Base-by-base conservation (phyloP, 2,888 invertebrate species). In the Papilio gigon region DNA sequence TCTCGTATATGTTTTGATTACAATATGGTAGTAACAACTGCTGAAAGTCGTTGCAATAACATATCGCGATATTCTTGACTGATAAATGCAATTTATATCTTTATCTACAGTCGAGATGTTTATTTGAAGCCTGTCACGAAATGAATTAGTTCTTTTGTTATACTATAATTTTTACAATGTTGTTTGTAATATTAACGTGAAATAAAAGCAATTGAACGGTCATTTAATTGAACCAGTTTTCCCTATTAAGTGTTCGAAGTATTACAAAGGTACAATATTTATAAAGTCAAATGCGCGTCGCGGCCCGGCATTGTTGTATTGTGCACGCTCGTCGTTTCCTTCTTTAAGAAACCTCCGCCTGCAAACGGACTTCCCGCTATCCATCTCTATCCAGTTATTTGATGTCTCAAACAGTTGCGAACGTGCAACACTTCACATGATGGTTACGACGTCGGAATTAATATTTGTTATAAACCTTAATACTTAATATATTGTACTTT, bases 281-380 rank as follows among this genome's bases (percentile, higher is more conserved):
- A 87, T 90, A 88, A 89, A 90, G 86, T 87, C 85, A 84, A 87
- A 88, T 88, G 83, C 71, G 74, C 81, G 85, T 82, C 82, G 79
- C 76, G 22, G 4, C 22, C 22, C 47, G 78, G 83, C 86, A 90
- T 90, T 90, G 89, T 90, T 90, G 88, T 87, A 90, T 89, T 89
- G 90, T 84, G 78, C 76, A 77, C 80, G 76, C 72, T 74, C 77
- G 83, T 76, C 81, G 83, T 80, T 89, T 89, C 89, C 90, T 88
- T 82, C 79, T n/a, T 82, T 81, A 80, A 77, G 81, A 81, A 82
- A 81, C 79, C 80, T 82, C 80, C 80, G 80, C 80, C 79, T 82
- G 81, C 76, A 77, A 78, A 60, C 74, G 72, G 75, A 84, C 84
- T 86, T 86, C 83, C 84, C 80, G 80, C 82, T 67, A 78, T 76